Evolutionary conservation across 2,113 vertebrate genomes (phyloP).

Genomic region (Hippocampus abdominalis): DNA sequence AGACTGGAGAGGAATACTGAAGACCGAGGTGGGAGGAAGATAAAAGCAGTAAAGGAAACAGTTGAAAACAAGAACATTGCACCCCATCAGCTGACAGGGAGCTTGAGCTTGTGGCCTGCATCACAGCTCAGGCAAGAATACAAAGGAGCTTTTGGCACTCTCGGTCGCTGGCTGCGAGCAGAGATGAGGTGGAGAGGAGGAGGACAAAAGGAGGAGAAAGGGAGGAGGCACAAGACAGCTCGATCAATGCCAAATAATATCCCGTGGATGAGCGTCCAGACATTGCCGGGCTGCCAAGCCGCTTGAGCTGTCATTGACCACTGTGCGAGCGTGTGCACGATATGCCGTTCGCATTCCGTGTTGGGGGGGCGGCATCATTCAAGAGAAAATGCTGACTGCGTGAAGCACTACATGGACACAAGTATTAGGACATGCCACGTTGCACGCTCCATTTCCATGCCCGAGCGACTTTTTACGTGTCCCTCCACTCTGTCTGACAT

Average conservation of each 20-base stretch:
- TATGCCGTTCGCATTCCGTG: too few relatives aligned
- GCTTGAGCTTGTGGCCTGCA: slow-evolving; percentile 19
- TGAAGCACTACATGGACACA: too few relatives aligned
- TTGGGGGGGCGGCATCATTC: too few relatives aligned
- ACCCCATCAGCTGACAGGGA: slow-evolving; percentile 19
- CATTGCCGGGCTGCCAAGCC: slow-evolving; percentile 33
- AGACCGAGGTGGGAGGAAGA: slow-evolving; percentile 24
- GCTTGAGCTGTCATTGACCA: slow-evolving; percentile 31
- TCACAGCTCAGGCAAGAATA: slow-evolving; percentile 15
- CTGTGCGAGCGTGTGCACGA: slow-evolving; percentile 7
- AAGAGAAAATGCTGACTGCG: too few relatives aligned
- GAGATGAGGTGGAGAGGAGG: slow-evolving; percentile 42
- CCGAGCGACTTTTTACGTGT: too few relatives aligned
- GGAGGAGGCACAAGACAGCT: slow-evolving; percentile 50
- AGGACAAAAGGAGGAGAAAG: slow-evolving; percentile 51
- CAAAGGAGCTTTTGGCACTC: slow-evolving; percentile 31
- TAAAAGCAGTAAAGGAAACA: slow-evolving; percentile 21
- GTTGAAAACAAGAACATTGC: slow-evolving; percentile 17
- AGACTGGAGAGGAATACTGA: slow-evolving; percentile 26
- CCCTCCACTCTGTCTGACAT: too few relatives aligned
- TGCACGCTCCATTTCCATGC: too few relatives aligned
- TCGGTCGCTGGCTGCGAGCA: slow-evolving; percentile 28
- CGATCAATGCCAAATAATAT: slow-evolving; percentile 70
- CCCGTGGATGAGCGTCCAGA: slow-evolving; percentile 60
- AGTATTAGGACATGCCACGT: too few relatives aligned